Evolutionary conservation across 2,113 vertebrate species (phyloP).

Genomic region (Sigmodon hispidus): DNA sequence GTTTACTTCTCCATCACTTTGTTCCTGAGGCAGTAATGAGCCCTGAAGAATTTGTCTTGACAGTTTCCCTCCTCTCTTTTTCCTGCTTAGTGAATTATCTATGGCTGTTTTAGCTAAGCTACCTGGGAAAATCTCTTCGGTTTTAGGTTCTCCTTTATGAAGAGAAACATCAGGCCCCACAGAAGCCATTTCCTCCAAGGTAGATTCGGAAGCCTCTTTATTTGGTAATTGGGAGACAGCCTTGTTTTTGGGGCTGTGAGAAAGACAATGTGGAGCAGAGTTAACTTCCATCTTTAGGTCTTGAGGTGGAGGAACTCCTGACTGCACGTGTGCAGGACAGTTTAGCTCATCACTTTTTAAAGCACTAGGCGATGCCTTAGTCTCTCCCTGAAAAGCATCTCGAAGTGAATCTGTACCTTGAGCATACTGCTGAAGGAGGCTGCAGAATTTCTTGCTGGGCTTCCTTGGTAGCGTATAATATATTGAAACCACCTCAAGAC

Average conservation of each 20-base stretch:
- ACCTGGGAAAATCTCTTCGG: background rate
- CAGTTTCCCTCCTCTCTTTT: conserved; percentile 54
- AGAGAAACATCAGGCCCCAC: conserved; percentile 62
- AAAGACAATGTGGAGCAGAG: conserved; percentile 2
- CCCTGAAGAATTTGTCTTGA: background rate
- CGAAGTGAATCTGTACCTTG: conserved; percentile 69
- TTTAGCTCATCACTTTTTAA: conserved; percentile 64
- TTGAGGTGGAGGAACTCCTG: conserved; percentile 54
- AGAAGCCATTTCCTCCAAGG: conserved; percentile 49
- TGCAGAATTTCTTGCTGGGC: conserved; percentile 81
- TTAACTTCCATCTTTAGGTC: conserved; percentile 27
- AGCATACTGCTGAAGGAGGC: conserved; percentile 80
- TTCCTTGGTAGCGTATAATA: conserved; percentile 88
- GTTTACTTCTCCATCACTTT: conserved; percentile 37
- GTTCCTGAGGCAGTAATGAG: conserved; percentile 26
- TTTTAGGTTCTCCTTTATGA: conserved; percentile 42
- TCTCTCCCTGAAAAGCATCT: conserved; percentile 65
- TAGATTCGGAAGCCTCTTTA: background rate
- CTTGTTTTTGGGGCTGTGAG: background rate
- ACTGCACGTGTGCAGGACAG: conserved; percentile 53
- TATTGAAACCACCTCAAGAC: conserved; percentile 87
- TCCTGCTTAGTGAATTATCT: conserved; percentile 56
- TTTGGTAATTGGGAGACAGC: background rate
- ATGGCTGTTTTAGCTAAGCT: conserved; percentile 39
- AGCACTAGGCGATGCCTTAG: conserved; percentile 55